Percentiles rank a stretch among this genome's conserved stretches.
Evolutionary conservation across 2,113 vertebrate genomes (phyloP).

Genomic region (Ifrita kowaldi): DNA sequence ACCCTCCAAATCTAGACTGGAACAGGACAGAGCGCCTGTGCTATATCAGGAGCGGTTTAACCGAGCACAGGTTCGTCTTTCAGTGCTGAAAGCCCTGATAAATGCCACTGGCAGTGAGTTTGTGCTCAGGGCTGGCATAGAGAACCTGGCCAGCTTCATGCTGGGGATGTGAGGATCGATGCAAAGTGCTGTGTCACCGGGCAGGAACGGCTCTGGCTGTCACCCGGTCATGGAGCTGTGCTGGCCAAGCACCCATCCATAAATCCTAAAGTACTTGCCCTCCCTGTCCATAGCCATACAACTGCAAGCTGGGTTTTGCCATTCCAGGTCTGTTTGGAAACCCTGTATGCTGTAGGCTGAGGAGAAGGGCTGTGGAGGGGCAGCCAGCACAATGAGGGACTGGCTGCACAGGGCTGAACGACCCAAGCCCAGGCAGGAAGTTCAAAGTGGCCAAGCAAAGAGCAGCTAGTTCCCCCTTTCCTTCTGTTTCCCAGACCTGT

Average conservation of each 20-base stretch:
- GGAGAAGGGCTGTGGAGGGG: background rate
- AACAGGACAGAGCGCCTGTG: background rate
- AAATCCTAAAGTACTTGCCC: slow-evolving; percentile 67
- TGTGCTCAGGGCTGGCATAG: slow-evolving; percentile 42
- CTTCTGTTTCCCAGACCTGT: rapidly evolving
- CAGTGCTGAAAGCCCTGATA: slow-evolving; percentile 48
- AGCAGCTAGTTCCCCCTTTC: background rate
- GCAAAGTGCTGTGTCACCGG: slow-evolving; percentile 66
- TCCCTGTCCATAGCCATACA: slow-evolving; percentile 4
- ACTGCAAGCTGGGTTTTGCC: slow-evolving; percentile 29
- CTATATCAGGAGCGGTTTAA: background rate
- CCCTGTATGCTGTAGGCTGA: background rate
- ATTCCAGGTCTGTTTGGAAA: background rate
- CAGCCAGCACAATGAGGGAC: background rate
- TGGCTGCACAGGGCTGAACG: background rate
- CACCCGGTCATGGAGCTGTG: slow-evolving; percentile 51
- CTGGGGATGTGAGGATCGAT: slow-evolving; percentile 10
- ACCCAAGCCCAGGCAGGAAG: background rate
- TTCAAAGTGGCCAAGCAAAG: background rate
- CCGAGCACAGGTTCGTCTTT: background rate
- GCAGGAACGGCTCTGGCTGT: slow-evolving; percentile 46
- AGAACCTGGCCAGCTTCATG: background rate
- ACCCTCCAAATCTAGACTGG: background rate
- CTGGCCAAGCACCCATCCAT: slow-evolving; percentile 57
- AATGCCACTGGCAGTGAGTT: slow-evolving; percentile 38